Base-by-base conservation (phyloP, 2,888 invertebrate genomes). In the Oligia fasciuncula region DNA sequence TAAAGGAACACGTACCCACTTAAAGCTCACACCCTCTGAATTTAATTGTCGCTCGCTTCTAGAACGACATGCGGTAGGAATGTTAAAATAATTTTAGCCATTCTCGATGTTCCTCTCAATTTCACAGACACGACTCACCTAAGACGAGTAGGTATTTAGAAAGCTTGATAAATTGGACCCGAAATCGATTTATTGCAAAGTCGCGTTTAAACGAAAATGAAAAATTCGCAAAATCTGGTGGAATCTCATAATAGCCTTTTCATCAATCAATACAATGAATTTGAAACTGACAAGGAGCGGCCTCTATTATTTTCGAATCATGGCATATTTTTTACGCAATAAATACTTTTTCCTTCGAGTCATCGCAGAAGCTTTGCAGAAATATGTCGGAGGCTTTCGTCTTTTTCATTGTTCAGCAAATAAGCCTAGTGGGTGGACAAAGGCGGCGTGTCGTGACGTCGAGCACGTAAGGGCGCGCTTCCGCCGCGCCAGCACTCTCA, bases 401-500 rank as follows among this genome's bases (percentile, higher is more conserved):
- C 93, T 96, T 96, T 96, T 95, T 94, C 96, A 95, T 96, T 96
- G 96, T 96, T 96, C 96, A 96, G 96, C 96, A 96, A 96, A 96
- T 96, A 96, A 96, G 96, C 95, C 95, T 96, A 96, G 96, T 96
- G 96, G 95, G 93, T 94, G 95, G 96, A 96, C 96, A 96, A 96
- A 96, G 96, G 96, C 96, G 94, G 94, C 93, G 94, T 93, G 95
- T 94, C 95, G 95, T 91, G 93, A 92, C 94, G 94, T 94, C 93
- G 92, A 95, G 96, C 95, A 94, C 95, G 94, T 95, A 95, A 96
- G 96, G 95, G 95, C 92, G 90, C 93, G 95, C 95, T 96, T 96
- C 96, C 96, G 96, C 95, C 95, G 93, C 94, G 96, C 94, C 95
- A 96, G 96, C 96, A 95, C 95, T 92, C 96, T 94, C 93, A 92